phyloP scores from a whole-genome alignment of 2,888 invertebrate genomes.

The Balanococcus diminutus region DNA sequence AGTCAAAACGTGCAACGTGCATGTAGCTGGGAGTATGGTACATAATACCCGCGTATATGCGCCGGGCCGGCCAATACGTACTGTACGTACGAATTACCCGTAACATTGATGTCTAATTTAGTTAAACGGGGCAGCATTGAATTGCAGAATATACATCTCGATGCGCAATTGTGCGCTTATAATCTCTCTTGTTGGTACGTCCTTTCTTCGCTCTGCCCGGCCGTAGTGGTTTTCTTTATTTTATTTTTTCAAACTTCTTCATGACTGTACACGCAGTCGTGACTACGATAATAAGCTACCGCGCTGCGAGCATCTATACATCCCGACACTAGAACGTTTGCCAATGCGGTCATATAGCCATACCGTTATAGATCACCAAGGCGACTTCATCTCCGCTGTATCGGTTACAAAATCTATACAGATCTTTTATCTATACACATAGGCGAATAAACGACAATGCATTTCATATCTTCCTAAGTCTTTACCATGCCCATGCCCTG shows the following conservation, averaged over 20 bases:
- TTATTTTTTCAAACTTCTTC: neutral
- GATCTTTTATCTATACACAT: neutral
- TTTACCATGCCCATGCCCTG: no score
- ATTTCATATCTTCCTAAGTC: neutral
- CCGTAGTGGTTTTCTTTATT: neutral
- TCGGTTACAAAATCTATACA: neutral
- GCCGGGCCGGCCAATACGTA: neutral
- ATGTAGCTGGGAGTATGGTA: neutral
- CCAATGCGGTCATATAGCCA: neutral
- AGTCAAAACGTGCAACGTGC: constrained; percentile 26
- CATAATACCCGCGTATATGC: no score
- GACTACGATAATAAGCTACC: constrained; percentile 19
- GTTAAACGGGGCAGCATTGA: constrained; percentile 5
- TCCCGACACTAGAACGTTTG: neutral
- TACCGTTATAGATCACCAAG: neutral
- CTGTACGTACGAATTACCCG: constrained; percentile 4
- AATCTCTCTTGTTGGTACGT: neutral
- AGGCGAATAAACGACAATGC: neutral
- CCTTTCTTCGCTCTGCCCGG: neutral
- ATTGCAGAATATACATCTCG: neutral
- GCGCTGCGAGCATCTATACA: neutral
- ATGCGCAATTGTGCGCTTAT: neutral
- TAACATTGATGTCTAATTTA: constrained; percentile 11
- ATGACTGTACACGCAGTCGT: constrained; percentile 10
- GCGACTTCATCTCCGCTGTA: neutral